Percentiles rank a stretch among this genome's conserved stretches.
phyloP scores from a whole-genome alignment of 2,113 vertebrate genomes.

The Clarias gariepinus region DNA sequence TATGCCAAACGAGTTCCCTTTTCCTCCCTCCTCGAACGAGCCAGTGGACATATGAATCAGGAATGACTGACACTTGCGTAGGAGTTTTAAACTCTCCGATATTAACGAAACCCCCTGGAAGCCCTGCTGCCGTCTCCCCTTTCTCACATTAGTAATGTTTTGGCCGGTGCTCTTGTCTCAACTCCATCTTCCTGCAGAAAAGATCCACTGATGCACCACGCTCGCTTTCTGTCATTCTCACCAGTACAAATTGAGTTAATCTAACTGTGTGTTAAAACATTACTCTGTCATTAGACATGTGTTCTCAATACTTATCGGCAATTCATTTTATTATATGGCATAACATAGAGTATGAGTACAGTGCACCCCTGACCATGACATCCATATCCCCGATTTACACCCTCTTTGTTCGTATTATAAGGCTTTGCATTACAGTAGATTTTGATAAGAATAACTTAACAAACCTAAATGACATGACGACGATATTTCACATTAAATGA shows the following conservation, averaged over 20 bases:
- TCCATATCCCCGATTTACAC: too few species aligned
- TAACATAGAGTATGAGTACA: too few species aligned
- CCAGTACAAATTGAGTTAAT: not conserved
- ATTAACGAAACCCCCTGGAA: not conserved
- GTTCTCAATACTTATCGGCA: too few species aligned
- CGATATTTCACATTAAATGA: not conserved
- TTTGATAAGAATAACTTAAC: too few species aligned
- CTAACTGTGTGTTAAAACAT: not conserved
- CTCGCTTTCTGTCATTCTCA: not conserved
- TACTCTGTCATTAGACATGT: too few species aligned
- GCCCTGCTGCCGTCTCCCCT: not conserved
- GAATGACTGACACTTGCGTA: not conserved
- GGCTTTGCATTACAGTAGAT: too few species aligned
- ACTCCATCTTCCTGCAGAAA: not conserved
- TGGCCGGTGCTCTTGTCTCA: not conserved
- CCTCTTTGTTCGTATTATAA: too few species aligned
- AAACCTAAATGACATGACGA: not conserved
- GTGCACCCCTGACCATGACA: too few species aligned
- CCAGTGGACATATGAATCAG: not conserved
- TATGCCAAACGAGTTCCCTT: too few species aligned
- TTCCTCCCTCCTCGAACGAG: not conserved
- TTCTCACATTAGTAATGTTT: not conserved
- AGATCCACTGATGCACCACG: not conserved
- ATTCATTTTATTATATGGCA: too few species aligned
- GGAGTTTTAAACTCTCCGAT: not conserved